phyloP scores from a whole-genome alignment of 2,113 vertebrate genomes.

The Notechis scutatus region DNA sequence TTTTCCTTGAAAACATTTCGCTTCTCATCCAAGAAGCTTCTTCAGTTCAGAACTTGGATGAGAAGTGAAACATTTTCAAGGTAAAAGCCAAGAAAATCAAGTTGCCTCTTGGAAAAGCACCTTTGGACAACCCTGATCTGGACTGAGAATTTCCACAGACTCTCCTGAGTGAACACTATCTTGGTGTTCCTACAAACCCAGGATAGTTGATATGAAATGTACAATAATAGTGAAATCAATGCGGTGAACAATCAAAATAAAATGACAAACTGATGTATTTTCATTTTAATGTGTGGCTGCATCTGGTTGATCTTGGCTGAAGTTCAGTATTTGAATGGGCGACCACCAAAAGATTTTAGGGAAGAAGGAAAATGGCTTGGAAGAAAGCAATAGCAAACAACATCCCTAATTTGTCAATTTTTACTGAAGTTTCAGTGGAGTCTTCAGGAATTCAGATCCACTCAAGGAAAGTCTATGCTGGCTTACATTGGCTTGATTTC shows the following conservation, averaged over 20 bases:
- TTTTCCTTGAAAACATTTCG: neutral
- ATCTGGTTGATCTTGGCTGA: neutral
- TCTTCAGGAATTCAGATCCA: neutral
- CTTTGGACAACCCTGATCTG: neutral
- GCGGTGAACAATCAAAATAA: neutral
- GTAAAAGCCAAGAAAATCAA: neutral
- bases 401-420: neutral
- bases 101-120: neutral
- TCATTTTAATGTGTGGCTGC: neutral
- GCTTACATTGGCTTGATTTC: neutral
- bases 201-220: neutral
- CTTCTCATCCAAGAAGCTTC: neutral
- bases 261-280: neutral
- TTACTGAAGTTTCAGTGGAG: neutral
- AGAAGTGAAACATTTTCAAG: neutral
- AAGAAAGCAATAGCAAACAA: neutral
- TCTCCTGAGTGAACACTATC: too few relatives aligned
- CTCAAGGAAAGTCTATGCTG: neutral
- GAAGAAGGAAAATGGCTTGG: neutral
- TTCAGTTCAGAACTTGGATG: neutral
- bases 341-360: neutral
- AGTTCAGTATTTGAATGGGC: neutral
- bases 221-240: neutral
- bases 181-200: neutral
- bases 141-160: too few relatives aligned